Base-by-base conservation (phyloP, 2,888 invertebrate genomes). In the Caenorhabditis drosophilae region DNA sequence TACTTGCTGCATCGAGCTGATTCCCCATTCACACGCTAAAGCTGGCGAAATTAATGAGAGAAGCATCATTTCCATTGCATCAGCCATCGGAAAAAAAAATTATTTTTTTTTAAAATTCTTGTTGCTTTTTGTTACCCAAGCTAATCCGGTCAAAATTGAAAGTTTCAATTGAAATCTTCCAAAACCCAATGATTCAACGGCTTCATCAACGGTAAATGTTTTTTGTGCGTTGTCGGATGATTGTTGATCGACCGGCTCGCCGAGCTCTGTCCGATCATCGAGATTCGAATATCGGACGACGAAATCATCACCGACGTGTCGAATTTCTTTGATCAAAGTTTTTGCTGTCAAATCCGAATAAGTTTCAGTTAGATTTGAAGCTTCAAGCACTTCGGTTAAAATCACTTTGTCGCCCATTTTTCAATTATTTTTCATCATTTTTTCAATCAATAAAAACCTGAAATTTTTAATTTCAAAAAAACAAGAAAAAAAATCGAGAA, bases 41-140 rank as follows among this genome's bases (percentile, higher is more conserved):
- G 94, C 92, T 12, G 95, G 94, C 16, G 93, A 92, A 36, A 96
- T 86, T 67, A 96, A 93, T 76, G 93, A 92, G 35, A 95, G 86
- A 79, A 96, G 93, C 82, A 94, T 95, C 92, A 95, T 95, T 86
- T 95, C 95, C 94, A 95, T 95, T 54, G 93, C 93, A 85, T 95
- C 95, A 0, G 94, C 93, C 93, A 94, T 95, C 94, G 92, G 91
- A 83, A 92, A 91, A 26, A 16, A 23, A 20, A 47, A 31, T n/a
- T 16, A 4, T 16, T 35, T 36, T 35, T 36, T n/a, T 25, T 36
- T 35, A 7, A 4, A 12, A 15, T 2, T 41, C 25, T 36, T n/a
- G 44, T 20, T 23, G 26, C 23, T 44, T 4, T 15, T 9, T 11
- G 53, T 79, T 72, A 86, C 86, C 86, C 86, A 86, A 25, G 86